Conservation (phyloP, 2,797 vertebrate species). For the Sebastolobus alascanus region DNA sequence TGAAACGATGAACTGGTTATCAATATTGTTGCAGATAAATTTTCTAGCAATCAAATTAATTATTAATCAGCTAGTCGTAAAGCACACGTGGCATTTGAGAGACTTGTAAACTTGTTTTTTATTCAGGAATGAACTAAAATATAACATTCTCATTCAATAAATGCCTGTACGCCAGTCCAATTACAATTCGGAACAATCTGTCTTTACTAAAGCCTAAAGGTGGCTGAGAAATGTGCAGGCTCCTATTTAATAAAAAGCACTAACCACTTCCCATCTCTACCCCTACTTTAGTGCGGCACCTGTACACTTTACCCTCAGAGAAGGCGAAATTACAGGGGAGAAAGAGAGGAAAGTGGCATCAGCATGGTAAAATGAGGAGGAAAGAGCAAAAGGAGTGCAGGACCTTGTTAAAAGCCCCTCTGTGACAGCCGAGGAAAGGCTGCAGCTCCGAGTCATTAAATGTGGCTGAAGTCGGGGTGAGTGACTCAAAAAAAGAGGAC, state of each 20-base stretch:
- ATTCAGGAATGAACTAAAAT: neutral
- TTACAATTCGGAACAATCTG: slow-evolving; percentile 19
- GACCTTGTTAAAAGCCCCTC: slow-evolving; percentile 73
- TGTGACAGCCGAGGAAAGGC: slow-evolving; percentile 70
- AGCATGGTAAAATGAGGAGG: slow-evolving; percentile 56
- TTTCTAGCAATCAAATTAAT: neutral
- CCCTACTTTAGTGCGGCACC: slow-evolving; percentile 30
- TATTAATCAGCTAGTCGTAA: neutral
- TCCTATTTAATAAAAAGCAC: slow-evolving; percentile 40
- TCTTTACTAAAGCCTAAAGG: slow-evolving; percentile 5
- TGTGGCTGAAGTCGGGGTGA: slow-evolving; percentile 49
- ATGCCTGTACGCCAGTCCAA: neutral
- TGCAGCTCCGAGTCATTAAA: slow-evolving; percentile 70
- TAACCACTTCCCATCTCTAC: slow-evolving; percentile 25
- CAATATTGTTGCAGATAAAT: neutral
- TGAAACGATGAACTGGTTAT: neutral
- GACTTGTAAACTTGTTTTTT: neutral
- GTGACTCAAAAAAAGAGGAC: slow-evolving; percentile 25
- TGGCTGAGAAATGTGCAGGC: slow-evolving; percentile 24
- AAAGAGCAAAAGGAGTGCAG: slow-evolving; percentile 62
- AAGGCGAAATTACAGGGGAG: slow-evolving; percentile 44
- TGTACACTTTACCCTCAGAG: slow-evolving; percentile 52
- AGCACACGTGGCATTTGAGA: neutral
- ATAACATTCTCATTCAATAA: neutral
- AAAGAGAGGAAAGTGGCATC: slow-evolving; percentile 42